A percentile compares a stretch with the other conserved stretches of the same genome.
These are phyloP conservation scores for Spheniscus mendiculus DNA, from an alignment of 2,113 vertebrate genomes.

Conservation along the genomic window DNA sequence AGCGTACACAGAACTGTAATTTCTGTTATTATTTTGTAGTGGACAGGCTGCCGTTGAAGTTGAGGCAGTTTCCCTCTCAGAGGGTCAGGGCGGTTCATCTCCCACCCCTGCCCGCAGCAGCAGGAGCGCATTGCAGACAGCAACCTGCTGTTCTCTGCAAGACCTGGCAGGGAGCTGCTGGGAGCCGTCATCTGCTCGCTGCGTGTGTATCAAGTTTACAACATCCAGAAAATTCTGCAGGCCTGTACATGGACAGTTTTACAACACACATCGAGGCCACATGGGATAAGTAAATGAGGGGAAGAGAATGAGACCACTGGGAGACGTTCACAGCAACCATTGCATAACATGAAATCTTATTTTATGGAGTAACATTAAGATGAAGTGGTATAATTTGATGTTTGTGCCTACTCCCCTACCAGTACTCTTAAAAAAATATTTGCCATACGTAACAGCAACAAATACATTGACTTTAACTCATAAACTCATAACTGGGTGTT, in stretches of 20 bases:
- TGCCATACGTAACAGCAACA: not conserved
- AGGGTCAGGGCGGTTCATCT: not conserved
- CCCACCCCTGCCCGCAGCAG: not conserved
- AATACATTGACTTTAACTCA: not conserved
- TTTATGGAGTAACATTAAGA: not conserved
- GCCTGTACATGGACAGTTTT: not conserved
- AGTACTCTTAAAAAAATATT: not conserved
- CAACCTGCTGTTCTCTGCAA: not conserved
- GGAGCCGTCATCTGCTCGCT: not conserved
- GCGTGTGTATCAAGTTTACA: rapidly evolving
- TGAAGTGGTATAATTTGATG: not conserved
- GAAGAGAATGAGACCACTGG: not conserved
- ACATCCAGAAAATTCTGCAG: not conserved
- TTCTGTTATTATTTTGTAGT: not conserved
- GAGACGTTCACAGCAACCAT: not conserved
- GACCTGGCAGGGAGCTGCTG: not conserved
- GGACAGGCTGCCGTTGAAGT: not conserved
- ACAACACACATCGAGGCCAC: rapidly evolving
- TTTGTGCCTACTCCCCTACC: not conserved
- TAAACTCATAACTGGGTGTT: not conserved
- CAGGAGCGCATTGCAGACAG: too few relatives aligned
- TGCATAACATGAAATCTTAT: not conserved
- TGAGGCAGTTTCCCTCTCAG: not conserved
- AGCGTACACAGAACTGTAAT: rapidly evolving
- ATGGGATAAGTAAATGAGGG: not conserved